Base-by-base conservation (phyloP, 2,797 vertebrate species). In the Simalia tracyae region DNA sequence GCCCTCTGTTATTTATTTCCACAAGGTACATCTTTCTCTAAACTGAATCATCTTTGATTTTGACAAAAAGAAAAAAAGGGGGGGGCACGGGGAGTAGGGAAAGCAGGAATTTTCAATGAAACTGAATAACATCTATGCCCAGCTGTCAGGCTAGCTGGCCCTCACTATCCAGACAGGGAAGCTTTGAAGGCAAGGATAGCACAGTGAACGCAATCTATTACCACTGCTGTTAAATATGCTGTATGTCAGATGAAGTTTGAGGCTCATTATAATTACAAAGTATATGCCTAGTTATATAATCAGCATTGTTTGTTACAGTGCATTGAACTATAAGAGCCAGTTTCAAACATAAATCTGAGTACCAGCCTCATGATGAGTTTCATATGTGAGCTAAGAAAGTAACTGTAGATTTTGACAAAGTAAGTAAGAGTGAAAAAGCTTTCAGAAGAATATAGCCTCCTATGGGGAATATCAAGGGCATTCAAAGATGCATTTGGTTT, bases 31-130 rank as follows among this genome's bases (percentile, higher is more conserved):
- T 96, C 96, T 96, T 96, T 96, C 95, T 97, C 95, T 95, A 97
- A 96, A 96, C 95, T 95, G 96, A 97, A 96, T 94, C 96, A 93
- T 96, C 96, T 97, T 96, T 97, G 96, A 96, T 97, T 97, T 96
- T 90, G 68, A 92, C 85, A 64, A 89, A 68, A 66, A 59, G 50
- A 22, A 84, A 22, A 42, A 56, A 26, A 14, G 15, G 11, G 19
- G 19, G 14, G 72, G 31, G 31, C 28, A 22, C 5, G n/a, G n/a
- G 24, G 60, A 61, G n/a, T 10, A 61, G 81, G 66, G 50, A 96
- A 97, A 97, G 92, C 94, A 4, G 94, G 93, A 88, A 96, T 95
- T 96, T 95, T 94, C 92, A 90, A 94, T 90, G 92, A 94, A 95
- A 96, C 93, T 14, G 50, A 97, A 97, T 96, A 94, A 93, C 91